Conservation (phyloP, 2,113 vertebrate species). For the Myotis lucifugus region DNA sequence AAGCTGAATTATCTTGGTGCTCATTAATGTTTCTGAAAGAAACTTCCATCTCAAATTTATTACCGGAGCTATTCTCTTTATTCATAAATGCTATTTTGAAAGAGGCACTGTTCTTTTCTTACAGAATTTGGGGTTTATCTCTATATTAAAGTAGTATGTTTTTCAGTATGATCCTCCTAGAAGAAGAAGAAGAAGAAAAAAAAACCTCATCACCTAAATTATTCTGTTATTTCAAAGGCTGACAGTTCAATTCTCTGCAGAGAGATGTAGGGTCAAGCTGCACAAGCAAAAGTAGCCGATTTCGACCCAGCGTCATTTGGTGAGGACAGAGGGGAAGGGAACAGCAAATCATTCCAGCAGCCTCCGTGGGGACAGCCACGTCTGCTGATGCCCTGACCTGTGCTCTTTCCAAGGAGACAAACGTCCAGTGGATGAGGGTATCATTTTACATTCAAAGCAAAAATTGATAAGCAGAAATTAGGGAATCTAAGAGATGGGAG, state of each 20-base stretch:
- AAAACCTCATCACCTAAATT: constrained; percentile 75
- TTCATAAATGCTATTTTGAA: constrained; percentile 56
- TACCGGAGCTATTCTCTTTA: constrained; percentile 6
- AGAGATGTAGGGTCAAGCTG: constrained; percentile 71
- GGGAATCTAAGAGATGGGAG: background rate
- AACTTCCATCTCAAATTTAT: constrained; percentile 51
- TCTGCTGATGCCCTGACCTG: background rate
- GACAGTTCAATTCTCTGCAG: constrained; percentile 79
- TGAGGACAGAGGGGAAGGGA: constrained; percentile 7
- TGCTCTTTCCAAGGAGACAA: background rate
- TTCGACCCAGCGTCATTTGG: constrained; percentile 59
- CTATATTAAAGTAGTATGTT: constrained; percentile 29
- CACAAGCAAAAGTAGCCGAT: constrained; percentile 44
- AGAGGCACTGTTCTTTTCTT: constrained; percentile 13
- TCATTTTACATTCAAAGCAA: constrained; percentile 13
- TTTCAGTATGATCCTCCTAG: constrained; percentile 53
- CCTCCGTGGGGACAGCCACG: background rate
- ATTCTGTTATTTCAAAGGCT: constrained; percentile 76
- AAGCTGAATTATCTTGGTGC: constrained; percentile 53
- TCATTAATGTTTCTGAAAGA: constrained; percentile 40
- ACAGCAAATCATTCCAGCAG: constrained; percentile 52
- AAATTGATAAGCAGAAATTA: constrained; percentile 20
- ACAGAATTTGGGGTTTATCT: constrained; percentile 60
- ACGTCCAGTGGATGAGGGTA: background rate
- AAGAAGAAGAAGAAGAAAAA: constrained; percentile 28